Evolutionary conservation across 1,140 invertebrate species (phyloP), one percentile per base, ranked within the genome.

Genomic region (Macrosteles quadrilineatus): DNA sequence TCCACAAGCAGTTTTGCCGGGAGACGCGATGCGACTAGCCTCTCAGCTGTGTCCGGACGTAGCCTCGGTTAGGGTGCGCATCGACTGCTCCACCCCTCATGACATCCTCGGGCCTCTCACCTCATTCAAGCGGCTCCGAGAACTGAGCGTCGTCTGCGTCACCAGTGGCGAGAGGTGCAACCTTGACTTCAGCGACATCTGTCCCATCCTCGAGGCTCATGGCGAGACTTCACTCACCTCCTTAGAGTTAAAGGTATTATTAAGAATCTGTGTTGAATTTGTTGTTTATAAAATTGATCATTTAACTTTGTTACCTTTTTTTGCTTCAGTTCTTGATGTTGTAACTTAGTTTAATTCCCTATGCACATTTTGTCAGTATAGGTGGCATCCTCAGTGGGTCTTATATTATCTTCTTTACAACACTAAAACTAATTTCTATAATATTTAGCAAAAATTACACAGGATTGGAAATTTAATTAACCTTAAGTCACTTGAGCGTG

Each of bases 61-160:
- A 1, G 53, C 50, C 21, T 64, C 62, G 0, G 62, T 76, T 3
- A 64, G 72, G 19, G 68, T 75, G 12, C 72, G 75, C 19, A 66
- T 66, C 9, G 77, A 78, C 71, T 73, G 71, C 36, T 72, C 69
- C 0, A 78, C 76, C 0, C 73, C 76, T 14, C 73, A 78, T 65
- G 76, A 77, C 72, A 69, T 75, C 1, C 66, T 78, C 1, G 57
- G 55, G 4, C 74, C 76, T 0, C 71, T 78, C 9, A 62, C 63
- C 27, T 32, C 12, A 1, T 50, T 77, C 30, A 59, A 63, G 14
- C 67, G 55, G 32, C n/a, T 78, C 9, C 70, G 67, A 21, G 74
- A 74, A 31, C 67, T 78, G 0, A 78, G 76, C 66, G 73, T 74
- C 0, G 77, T 78, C 11, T 77, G 77, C 55, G 77, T 78, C 1